Percentiles rank a stretch among this genome's conserved stretches.
Conservation (phyloP, 2,888 invertebrate species). For the Troides helena region DNA sequence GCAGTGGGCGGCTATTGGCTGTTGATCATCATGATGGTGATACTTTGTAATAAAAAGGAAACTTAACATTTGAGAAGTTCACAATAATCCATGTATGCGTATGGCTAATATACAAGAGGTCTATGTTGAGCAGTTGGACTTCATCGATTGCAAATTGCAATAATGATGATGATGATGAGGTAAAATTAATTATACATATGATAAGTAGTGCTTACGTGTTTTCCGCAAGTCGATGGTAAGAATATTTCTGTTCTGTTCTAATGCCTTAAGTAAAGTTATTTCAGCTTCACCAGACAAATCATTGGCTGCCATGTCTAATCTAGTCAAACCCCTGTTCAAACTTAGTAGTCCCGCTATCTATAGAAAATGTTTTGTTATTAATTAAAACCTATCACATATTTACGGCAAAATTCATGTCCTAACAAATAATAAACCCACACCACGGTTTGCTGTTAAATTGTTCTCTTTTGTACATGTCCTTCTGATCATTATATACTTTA, state of each 20-base stretch:
- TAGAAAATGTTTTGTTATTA: slow-evolving; percentile 17
- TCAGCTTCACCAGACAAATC: slow-evolving; percentile 80
- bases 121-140: too few species aligned
- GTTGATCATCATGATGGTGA: too few species aligned
- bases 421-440: background rate
- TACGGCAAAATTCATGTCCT: background rate
- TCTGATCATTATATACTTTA: too few species aligned
- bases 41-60: too few species aligned
- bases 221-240: slow-evolving; percentile 63
- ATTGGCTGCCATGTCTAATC: slow-evolving; percentile 81
- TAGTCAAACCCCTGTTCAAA: slow-evolving; percentile 74
- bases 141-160: too few species aligned
- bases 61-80: too few species aligned
- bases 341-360: slow-evolving; percentile 77
- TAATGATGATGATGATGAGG: too few species aligned
- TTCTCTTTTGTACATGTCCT: too few species aligned
- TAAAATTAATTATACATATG: too few species aligned
- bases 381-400: background rate
- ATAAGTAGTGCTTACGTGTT: slow-evolving; percentile 55
- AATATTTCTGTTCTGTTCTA: slow-evolving; percentile 62
- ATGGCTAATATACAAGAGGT: background rate
- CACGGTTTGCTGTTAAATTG: too few species aligned
- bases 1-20: too few species aligned
- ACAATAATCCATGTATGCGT: background rate
- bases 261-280: slow-evolving; percentile 59